Base-by-base conservation (phyloP, 1,140 invertebrate genomes). In the Ylistrum balloti region DNA sequence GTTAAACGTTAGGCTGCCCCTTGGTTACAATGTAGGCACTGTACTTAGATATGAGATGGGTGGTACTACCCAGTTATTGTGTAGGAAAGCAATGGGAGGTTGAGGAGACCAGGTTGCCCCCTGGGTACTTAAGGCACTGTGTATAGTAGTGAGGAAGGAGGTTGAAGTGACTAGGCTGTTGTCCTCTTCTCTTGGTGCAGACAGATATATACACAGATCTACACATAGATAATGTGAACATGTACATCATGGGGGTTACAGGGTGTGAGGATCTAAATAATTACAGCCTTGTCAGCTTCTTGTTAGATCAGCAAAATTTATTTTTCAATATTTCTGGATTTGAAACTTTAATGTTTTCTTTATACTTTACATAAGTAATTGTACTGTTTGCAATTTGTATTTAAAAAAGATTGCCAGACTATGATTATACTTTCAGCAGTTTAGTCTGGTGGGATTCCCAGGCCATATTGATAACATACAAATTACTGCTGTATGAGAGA, bases 241-340 rank as follows among this genome's bases (percentile, higher is more conserved):
- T 74, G 56, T 74, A 74, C 56, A 74, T 28, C 56, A 74, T 74
- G 56, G 56, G n/a, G n/a, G n/a, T n/a, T n/a, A n/a, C n/a, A n/a
- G n/a, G n/a, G n/a, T n/a, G n/a, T n/a, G n/a, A 22, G n/a, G 17
- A 28, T 7, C 56, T 17, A n/a, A 74, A 28, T 9, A 22, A 74
- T n/a, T 7, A 28, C 15, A 5, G 56, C n/a, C 56, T 28, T 74
- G 56, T 74, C 17, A 74, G 56, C 22, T 74, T 74, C n/a, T 45
- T 45, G 20, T 45, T 13, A 22, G 56, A 28, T 7, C 56, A n/a
- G 5, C 3, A 3, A n/a, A 74, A 74, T 7, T 15, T 17, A 9
- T 28, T 28, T 74, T 74, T 28, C 56, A 28, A 74, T n/a, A 74
- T 74, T 74, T 74, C 1, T 3, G 17, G 22, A 74, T 17, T 17